Base-by-base conservation (phyloP, 2,113 vertebrate species). In the Burhinus oedicnemus region DNA sequence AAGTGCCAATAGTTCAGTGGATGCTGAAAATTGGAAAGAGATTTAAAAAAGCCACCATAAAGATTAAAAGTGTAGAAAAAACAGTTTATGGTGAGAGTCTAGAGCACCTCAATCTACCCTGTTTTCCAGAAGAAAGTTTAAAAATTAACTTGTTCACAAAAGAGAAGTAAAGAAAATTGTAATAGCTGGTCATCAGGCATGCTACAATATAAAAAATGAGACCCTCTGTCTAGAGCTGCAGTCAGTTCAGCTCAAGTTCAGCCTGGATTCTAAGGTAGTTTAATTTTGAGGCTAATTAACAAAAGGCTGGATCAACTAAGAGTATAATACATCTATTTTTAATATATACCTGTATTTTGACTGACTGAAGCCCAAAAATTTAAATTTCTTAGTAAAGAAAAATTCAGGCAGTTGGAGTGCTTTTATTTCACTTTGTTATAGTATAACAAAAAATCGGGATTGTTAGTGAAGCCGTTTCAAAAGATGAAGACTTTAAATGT, bases 51-150 rank as follows among this genome's bases (percentile, higher is more conserved):
- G 0, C 2, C 18, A 38, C 20, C 2, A 3, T 54, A 78, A 75
- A 6, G 23, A 66, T 40, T 70, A 38, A 42, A 90, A 85, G 16
- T 19, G 18, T 30, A 54, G 34, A 47, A 88, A 78, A 75, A 8
- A 0, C 5, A 26, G 12, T 34, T 66, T 7, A 8, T 18, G 6
- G 3, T 51, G 11, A 80, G 6, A 83, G 5, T 26, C 12, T 65
- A 80, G n/a, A 86, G 36, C 83, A 57, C 4, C 1, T 79, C 36
- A 62, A 29, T 55, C 7, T 55, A 23, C 62, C 1, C 8, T 22
- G 4, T 82, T 85, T 90, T 80, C 32, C 18, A 74, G 34, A 8
- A 90, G 11, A 42, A 54, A 65, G 15, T 42, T 77, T 70, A 58
- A 85, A 80, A 49, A 62, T 21, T 26, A 1, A 34, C 36, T 38